Evolutionary conservation across 2,888 invertebrate species (phyloP).

Genomic region (Alcis repandata): DNA sequence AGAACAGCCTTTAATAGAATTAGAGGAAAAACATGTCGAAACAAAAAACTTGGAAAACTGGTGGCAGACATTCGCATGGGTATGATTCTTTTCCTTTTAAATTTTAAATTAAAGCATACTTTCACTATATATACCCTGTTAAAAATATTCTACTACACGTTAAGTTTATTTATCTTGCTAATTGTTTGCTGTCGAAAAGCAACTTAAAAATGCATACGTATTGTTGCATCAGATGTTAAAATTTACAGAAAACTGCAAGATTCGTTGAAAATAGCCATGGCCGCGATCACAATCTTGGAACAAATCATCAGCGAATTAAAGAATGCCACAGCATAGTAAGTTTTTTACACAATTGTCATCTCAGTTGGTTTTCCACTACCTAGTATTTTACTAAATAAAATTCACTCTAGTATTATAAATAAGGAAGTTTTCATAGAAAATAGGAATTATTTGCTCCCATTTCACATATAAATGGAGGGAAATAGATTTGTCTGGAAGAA

Average conservation of each 20-base stretch:
- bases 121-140: neutral
- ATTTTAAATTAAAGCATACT: neutral
- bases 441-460: too few species aligned
- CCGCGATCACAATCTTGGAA: constrained; percentile 90
- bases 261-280: constrained; percentile 90
- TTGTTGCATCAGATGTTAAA: constrained; percentile 27
- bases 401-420: too few species aligned
- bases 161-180: neutral
- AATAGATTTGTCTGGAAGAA: too few species aligned
- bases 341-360: neutral
- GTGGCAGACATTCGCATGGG: constrained; percentile 55
- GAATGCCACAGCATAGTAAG: constrained; percentile 92
- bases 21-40: constrained; percentile 39
- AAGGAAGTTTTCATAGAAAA: too few species aligned
- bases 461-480: too few species aligned
- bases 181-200: neutral
- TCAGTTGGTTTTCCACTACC: neutral
- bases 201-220: constrained; percentile 10
- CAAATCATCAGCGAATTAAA: constrained; percentile 90
- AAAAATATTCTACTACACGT: neutral
- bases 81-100: constrained; percentile 49
- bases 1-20: constrained; percentile 11
- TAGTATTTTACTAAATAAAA: neutral
- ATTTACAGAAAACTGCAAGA: constrained; percentile 88
- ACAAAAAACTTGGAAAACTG: constrained; percentile 41